A percentile compares a stretch with the other conserved stretches of the same genome.
phyloP scores from a whole-genome alignment of 2,888 invertebrate genomes.

The Pseudococcus longispinus region DNA sequence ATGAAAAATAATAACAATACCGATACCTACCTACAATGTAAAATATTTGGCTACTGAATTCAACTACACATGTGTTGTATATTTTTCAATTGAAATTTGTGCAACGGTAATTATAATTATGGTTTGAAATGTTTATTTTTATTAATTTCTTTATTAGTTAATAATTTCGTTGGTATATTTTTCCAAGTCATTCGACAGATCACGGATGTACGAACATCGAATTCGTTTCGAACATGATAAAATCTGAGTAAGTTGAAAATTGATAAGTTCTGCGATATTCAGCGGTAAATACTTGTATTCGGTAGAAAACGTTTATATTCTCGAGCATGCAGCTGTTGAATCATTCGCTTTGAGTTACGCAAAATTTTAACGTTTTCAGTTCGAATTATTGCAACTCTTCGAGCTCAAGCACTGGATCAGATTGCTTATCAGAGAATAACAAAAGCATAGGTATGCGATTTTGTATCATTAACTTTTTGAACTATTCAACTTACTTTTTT shows the following conservation, averaged over 20 bases:
- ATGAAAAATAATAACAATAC: background rate
- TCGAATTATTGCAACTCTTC: slow-evolving; percentile 11
- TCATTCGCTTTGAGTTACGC: background rate
- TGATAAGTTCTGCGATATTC: background rate
- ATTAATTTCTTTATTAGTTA: background rate
- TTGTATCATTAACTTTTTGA: background rate
- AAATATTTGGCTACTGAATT: background rate
- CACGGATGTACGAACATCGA: slow-evolving; percentile 23
- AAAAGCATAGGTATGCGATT: slow-evolving; percentile 46
- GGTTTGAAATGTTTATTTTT: background rate
- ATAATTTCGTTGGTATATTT: background rate
- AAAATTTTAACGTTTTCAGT: background rate
- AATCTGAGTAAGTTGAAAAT: slow-evolving; percentile 48
- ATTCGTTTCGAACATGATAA: slow-evolving; percentile 41
- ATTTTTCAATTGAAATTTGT: background rate
- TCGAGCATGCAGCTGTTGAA: background rate
- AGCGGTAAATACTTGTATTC: background rate
- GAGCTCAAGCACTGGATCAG: slow-evolving; percentile 45
- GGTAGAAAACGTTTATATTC: background rate
- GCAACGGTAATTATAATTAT: background rate
- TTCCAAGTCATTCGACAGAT: background rate
- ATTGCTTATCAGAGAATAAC: slow-evolving; percentile 28
- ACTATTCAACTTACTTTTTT: background rate
- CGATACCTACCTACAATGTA: background rate
- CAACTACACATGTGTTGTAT: background rate